These are phyloP conservation scores for Strix aluco DNA, from an alignment of 2,113 vertebrate species.

Conservation along the genomic window DNA sequence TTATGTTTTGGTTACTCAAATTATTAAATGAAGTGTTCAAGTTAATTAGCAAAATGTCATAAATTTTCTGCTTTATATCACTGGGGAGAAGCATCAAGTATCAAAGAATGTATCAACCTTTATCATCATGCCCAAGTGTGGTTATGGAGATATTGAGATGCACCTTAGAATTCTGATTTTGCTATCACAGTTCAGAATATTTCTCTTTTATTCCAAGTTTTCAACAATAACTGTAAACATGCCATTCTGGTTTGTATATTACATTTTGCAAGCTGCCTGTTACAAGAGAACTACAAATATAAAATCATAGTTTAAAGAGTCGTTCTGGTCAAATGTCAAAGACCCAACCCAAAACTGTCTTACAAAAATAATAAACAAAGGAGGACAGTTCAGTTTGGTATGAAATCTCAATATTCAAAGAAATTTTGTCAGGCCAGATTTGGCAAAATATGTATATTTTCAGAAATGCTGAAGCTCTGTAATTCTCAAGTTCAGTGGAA, in stretches of 20 bases:
- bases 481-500: not conserved
- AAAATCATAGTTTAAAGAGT: not conserved
- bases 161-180: slow-evolving; percentile 1
- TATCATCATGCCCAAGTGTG: not conserved
- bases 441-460: not conserved
- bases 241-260: not conserved
- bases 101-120: not conserved
- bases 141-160: not conserved
- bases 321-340: not conserved
- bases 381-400: not conserved
- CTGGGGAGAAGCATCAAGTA: not conserved
- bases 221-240: not conserved
- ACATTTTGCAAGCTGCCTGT: not conserved
- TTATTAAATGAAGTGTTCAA: not conserved
- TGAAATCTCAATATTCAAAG: not conserved
- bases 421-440: not conserved
- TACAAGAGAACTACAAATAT: not conserved
- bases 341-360: not conserved
- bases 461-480: not conserved
- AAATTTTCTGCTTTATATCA: not conserved
- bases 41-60: not conserved
- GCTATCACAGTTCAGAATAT: not conserved
- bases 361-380: not conserved
- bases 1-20: not conserved
- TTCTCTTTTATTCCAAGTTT: not conserved